Base-by-base conservation (phyloP, 2,888 invertebrate species). In the Thymelicus acteon region DNA sequence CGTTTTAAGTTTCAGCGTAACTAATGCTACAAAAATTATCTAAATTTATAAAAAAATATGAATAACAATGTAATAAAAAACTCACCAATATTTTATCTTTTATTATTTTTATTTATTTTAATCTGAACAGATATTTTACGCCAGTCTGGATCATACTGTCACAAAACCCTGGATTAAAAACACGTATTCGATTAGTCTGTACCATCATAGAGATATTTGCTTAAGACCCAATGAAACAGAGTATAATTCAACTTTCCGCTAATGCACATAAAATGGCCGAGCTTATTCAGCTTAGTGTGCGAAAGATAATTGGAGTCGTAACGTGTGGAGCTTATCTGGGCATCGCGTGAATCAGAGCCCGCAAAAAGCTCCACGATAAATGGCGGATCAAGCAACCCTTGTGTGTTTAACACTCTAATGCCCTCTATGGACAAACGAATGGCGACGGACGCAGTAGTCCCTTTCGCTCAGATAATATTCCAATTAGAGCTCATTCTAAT, bases 301-400 rank as follows among this genome's bases (percentile, higher is more conserved):
- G 52, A 63, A 52, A 63, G 64, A 64, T 64, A 69, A 62, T 69
- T 69, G 57, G 68, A 54, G 54, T 62, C 54, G 62, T 69, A 69
- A 69, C 68, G 68, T 60, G 52, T 48, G 62, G 37, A 62, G 70
- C 80, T 82, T 85, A 84, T 85, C 83, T 80, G 73, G 64, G 74
- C 80, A 82, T 84, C 82, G 81, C 77, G 79, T 80, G 81, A 79
- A 69, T 62, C 68, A 88, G 82, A 80, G 77, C 79, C 73, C 73
- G 76, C 79, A 64, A 64, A 64, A 64, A 64, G 77, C 79, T 77
- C 80, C 67, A 76, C 82, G 82, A 85, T 84, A 86, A 84, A 82
- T 80, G 77, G 75, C 66, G 77, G 82, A 84, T 83, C 79, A 77
- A 78, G 69, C 54, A 72, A 68, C 74, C 72, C 74, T 69, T 63